Percentiles rank a stretch among this genome's conserved stretches.
Evolutionary conservation across 30 jellyfish, hydroid and myxozoan genomes (phyloP).

Genomic region (Clytia hemisphaerica): DNA sequence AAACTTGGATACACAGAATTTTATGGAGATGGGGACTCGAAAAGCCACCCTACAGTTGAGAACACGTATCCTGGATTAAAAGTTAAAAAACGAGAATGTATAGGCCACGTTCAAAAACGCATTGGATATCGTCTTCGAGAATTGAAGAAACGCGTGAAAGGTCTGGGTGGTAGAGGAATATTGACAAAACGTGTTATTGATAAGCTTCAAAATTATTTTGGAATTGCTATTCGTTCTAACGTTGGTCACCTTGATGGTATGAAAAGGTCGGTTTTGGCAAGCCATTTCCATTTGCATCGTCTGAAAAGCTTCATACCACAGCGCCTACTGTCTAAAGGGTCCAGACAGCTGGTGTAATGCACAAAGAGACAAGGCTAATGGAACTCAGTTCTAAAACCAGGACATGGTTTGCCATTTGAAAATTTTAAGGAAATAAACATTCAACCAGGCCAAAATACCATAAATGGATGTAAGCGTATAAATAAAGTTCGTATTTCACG

Average conservation of each 20-base stretch:
- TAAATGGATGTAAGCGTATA: constrained; percentile 2
- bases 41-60: constrained; percentile 8
- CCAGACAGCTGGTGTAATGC: constrained; percentile 19
- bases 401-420: constrained; percentile 1
- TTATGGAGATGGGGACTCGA: constrained; percentile 27
- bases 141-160: constrained; percentile 17
- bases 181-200: constrained; percentile 17
- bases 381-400: constrained; percentile 4
- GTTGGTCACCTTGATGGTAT: constrained; percentile 16
- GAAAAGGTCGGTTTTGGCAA: constrained; percentile 28
- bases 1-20: background rate
- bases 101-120: constrained; percentile 29
- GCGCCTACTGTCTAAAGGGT: constrained; percentile 9
- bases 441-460: constrained; percentile 1
- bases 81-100: constrained; percentile 18
- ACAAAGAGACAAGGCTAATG: constrained; percentile 6
- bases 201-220: constrained; percentile 26
- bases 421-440: background rate
- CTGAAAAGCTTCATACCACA: constrained; percentile 4
- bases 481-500: constrained; percentile 1
- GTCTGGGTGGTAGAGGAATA: constrained; percentile 21
- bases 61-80: constrained; percentile 3
- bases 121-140: constrained; percentile 26
- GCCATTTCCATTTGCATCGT: constrained; percentile 41
- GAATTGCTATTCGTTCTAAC: constrained; percentile 19